phyloP scores from a whole-genome alignment of 64 coral and sea anemone species.

The Acropora yongei region DNA sequence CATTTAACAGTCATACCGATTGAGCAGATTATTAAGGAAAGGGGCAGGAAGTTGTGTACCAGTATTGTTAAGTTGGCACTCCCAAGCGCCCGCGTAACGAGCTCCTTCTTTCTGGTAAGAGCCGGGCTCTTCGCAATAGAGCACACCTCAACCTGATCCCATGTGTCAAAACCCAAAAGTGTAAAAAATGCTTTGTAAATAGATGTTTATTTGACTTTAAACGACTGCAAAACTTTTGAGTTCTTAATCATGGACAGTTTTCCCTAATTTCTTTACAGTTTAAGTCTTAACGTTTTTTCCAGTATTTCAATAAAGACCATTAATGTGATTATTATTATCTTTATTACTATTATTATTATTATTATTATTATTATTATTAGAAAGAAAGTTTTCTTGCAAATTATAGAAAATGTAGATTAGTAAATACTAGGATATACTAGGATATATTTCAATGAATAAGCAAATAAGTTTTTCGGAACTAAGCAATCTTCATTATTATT shows the following conservation, averaged over 20 bases:
- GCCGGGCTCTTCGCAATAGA: neutral
- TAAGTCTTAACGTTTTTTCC: neutral
- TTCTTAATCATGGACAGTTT: conserved; percentile 15
- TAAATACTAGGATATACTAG: neutral
- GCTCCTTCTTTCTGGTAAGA: neutral
- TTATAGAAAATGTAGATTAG: conserved; percentile 1
- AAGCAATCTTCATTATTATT: neutral
- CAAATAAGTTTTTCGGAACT: neutral
- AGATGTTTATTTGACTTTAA: neutral
- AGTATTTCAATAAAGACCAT: conserved; percentile 12
- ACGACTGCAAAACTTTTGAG: neutral
- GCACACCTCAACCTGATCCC: neutral
- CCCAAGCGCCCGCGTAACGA: neutral
- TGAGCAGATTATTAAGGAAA: neutral
- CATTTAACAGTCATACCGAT: neutral
- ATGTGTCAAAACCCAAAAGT: neutral
- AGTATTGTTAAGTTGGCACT: neutral
- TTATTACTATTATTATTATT: too few species aligned
- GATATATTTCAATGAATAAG: neutral
- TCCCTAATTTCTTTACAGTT: neutral
- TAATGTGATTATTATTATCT: neutral
- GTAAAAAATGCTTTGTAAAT: conserved; percentile 6
- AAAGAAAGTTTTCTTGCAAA: neutral
- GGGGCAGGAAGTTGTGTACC: neutral
- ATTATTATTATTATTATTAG: too few species aligned